Evolutionary conservation across 2,113 vertebrate species (phyloP), one percentile per base, ranked within the genome.

Genomic region (Geococcyx californianus): DNA sequence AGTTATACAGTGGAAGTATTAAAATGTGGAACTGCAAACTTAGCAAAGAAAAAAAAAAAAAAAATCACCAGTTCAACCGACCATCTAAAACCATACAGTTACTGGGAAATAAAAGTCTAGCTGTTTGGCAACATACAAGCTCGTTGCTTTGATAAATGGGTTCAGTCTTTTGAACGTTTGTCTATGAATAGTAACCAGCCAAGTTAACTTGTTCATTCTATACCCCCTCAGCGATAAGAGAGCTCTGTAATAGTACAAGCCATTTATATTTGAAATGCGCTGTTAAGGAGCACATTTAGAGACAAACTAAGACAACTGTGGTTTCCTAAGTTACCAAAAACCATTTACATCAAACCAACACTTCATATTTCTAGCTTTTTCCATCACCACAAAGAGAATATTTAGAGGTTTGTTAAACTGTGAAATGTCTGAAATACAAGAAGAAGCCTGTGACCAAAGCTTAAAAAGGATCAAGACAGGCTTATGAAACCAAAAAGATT

Each of bases 401-500:
- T 85, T 91, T 91, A 93, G 36, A 66, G 59, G 76, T 63, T 63
- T 63, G 29, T 55, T 83, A 36, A 92, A 80, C 47, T 51, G 29
- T n/a, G 51, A 75, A 95, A 79, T 3, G 15, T 29, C 84, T 72
- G 73, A 82, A 85, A 91, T 38, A 82, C 51, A 83, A 73, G 92
- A 93, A 76, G 67, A 56, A 87, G 63, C 47, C 63, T 52, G 66
- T 95, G 72, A 90, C 38, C 33, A 89, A 80, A 55, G 77, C 87
- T 92, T 94, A 92, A 86, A 81, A 54, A 66, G 2, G 7, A 67
- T 88, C 58, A 97, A 90, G 88, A 90, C 6, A 83, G 59, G 87
- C 31, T 95, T 94, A 94, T 44, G 89, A 84, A 94, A 96, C 54
- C 25, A 79, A 89, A 89, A 82, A 84, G 89, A 85, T 95, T 96